These are phyloP conservation scores for Dasyurus viverrinus DNA, from an alignment of 2,113 vertebrate genomes.

Conservation along the genomic window DNA sequence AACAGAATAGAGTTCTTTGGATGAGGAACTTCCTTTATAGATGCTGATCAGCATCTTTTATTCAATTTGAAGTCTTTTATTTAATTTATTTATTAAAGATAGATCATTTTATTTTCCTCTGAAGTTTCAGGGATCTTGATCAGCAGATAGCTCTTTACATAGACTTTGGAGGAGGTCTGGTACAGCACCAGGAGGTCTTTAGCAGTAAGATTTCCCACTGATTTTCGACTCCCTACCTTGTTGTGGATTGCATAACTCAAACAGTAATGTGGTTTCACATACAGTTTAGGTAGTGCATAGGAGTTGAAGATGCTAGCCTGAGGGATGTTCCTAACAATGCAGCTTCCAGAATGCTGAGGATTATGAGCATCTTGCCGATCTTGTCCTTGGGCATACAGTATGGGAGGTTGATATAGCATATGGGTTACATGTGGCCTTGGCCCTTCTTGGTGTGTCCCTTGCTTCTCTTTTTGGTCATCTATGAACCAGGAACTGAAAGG, in stretches of 20 bases:
- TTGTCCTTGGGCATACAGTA: too few species aligned
- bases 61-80: not conserved
- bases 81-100: not conserved
- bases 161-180: not conserved
- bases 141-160: not conserved
- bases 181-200: not conserved
- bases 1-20: too few species aligned
- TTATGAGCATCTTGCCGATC: not conserved
- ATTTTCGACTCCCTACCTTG: not conserved
- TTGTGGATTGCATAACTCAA: not conserved
- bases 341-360: not conserved
- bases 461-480: not conserved
- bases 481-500: not conserved
- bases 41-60: not conserved
- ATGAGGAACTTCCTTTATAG: not conserved
- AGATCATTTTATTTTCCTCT: not conserved
- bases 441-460: not conserved
- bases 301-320: not conserved
- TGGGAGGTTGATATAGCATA: too few species aligned
- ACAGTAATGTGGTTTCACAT: not conserved
- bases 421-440: not conserved
- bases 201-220: too few species aligned
- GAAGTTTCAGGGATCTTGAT: not conserved
- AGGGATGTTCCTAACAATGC: not conserved
- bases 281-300: not conserved